Evolutionary conservation across 2,888 invertebrate species (phyloP), one percentile per base, ranked within the genome.

Genomic region (Odontomyia ornata): DNA sequence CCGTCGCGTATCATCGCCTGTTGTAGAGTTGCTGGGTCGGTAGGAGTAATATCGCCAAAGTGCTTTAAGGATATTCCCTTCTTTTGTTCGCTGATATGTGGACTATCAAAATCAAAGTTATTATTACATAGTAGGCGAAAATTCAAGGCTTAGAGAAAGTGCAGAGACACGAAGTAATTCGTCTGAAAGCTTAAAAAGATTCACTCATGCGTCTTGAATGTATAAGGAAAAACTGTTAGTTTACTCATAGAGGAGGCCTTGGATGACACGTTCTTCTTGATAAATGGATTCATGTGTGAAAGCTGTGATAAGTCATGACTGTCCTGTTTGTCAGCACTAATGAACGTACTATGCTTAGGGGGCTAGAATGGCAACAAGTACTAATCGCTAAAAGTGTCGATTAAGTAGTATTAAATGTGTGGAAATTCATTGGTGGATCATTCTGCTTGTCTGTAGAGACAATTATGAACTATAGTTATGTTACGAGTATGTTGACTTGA

Each of bases 141-240:
- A 52, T 52, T 52, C 18, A 9, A 13, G 5, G 52, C n/a, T 52
- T 13, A 18, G 52, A 52, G 18, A 18, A 52, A 52, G 52, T n/a
- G n/a, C 15, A 52, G 52, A 5, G 15, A 15, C 13, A 30, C 30
- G 13, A 5, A 28, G 64, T 28, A 64, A 64, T 64, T 30, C 64
- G 64, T 30, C 64, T 27, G 64, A 64, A 64, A 64, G 30, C 64
- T n/a, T 21, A 18, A 47, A 71, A 52, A 71, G 71, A 71, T 71
- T 71, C 71, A 71, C 23, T 71, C 71, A 52, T 71, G 71, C 27
- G 71, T 36, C 23, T 9, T 18, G 36, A 71, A 67, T 67, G 7
- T 36, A 9, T 36, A 36, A 3, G 3, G 36, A 18, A 15, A 52
- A 52, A 52, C 4, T 4, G 15, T 18, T n/a, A 18, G 52, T 52